Evolutionary conservation across 2,113 vertebrate genomes (phyloP).

Genomic region (Parus major): DNA sequence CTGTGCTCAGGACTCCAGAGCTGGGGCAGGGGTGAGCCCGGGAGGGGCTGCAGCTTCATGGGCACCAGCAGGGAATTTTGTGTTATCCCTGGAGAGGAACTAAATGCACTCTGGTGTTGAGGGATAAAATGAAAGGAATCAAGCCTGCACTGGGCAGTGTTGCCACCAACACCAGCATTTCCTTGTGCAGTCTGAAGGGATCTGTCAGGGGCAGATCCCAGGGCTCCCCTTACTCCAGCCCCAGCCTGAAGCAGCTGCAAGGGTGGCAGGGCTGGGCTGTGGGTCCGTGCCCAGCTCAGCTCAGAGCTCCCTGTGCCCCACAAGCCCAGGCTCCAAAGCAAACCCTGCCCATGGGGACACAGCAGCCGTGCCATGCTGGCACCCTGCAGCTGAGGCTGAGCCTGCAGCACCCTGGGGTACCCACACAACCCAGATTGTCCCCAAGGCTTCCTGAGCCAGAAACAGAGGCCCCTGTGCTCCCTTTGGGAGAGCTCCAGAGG

Average conservation of each 20-base stretch:
- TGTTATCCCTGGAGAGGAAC: not conserved
- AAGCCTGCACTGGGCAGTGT: not conserved
- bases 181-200: not conserved
- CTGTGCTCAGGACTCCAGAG: not conserved
- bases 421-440: not conserved
- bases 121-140: not conserved
- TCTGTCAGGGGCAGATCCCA: not conserved
- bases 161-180: too few species aligned
- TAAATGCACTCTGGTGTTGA: fast-evolving
- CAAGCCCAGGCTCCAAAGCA: not conserved
- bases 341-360: not conserved
- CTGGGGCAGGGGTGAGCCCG: too few species aligned
- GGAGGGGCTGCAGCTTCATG: not conserved
- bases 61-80: not conserved
- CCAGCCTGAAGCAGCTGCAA: not conserved
- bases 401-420: not conserved
- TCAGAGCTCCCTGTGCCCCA: not conserved
- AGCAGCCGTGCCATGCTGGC: fast-evolving
- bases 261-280: not conserved
- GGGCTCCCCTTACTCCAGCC: too few species aligned
- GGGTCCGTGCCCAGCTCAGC: not conserved
- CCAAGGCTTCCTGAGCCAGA: not conserved
- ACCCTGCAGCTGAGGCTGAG: not conserved
- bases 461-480: not conserved
- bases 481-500: too few species aligned